Evolutionary conservation across 2,113 vertebrate genomes (phyloP), one percentile per base, ranked within the genome.

Genomic region (Podocnemis expansa): DNA sequence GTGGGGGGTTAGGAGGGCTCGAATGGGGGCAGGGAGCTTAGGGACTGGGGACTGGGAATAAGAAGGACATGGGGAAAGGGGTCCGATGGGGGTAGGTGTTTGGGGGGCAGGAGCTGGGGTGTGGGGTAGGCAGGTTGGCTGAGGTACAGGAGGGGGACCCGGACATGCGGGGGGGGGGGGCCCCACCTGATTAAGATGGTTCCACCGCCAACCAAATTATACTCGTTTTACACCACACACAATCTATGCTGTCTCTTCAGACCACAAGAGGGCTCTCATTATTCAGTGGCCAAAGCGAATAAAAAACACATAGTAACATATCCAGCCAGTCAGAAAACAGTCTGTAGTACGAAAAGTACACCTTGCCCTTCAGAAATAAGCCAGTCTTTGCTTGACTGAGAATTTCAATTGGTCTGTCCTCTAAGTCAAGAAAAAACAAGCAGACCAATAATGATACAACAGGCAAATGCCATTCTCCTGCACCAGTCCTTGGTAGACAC

Each of bases 391-490:
- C 29, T 19, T 80, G 24, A 4, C 3, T 0, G 2, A 43, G 38
- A 16, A 51, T 1, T 49, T 9, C 2, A 52, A 2, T 2, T 8
- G 0, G 0, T 12, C 27, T 38, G 24, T 10, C 2, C n/a, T 34
- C 13, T 70, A 55, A 8, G 12, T 11, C 55, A 12, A 0, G 25
- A 56, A 47, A 14, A 27, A 63, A 4, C 29, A 43, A 43, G 9
- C 47, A 75, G 70, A 49, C 43, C 67, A 73, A 27, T 83, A 55
- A 55, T 16, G 43, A 10, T 54, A 13, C 19, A 79, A 19, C 14
- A 83, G 21, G 49, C 49, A 10, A 75, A 14, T 43, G 12, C 17
- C 19, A 51, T 31, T n/a, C 54, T 49, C 22, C 34, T 38, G 24
- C 16, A 38, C 6, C 16, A 13, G 6, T 24, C 6, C 43, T n/a